Evolutionary conservation across 1,140 invertebrate genomes (phyloP).

Genomic region (Drosophila erecta): DNA sequence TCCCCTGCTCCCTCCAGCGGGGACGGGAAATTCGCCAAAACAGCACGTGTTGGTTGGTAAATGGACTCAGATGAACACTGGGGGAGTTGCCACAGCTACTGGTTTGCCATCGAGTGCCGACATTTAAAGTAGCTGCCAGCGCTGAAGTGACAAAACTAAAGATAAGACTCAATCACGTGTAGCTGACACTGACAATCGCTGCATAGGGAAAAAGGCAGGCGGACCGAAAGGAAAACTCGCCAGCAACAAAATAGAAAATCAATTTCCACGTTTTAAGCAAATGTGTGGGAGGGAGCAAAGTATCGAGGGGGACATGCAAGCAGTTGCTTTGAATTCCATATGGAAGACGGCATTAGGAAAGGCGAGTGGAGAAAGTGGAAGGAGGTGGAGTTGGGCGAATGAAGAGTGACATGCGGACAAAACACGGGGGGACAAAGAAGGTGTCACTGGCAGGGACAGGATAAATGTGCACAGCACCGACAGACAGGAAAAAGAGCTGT

Average conservation of each 20-base stretch:
- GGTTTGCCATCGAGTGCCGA: constrained; percentile 52
- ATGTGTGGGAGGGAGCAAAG: constrained; percentile 11
- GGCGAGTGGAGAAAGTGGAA: not conserved
- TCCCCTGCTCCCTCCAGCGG: not conserved
- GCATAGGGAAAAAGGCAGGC: constrained; percentile 10
- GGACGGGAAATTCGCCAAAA: constrained; percentile 51
- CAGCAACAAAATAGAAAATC: constrained; percentile 80
- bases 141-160: constrained; percentile 81
- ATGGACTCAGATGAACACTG: constrained; percentile 8
- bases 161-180: constrained; percentile 83
- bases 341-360: constrained; percentile 33
- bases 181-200: constrained; percentile 72
- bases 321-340: constrained; percentile 78
- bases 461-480: constrained; percentile 81
- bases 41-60: constrained; percentile 60
- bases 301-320: constrained; percentile 49
- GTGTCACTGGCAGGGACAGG: constrained; percentile 81
- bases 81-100: constrained; percentile 4
- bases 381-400: constrained; percentile 38
- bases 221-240: constrained; percentile 32
- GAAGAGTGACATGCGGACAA: constrained; percentile 78
- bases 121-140: constrained; percentile 82
- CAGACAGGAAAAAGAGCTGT: constrained; percentile 73
- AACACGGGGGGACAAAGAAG: constrained; percentile 75
- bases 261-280: constrained; percentile 77